Evolutionary conservation across 2,888 invertebrate species (phyloP), one percentile per base, ranked within the genome.

Genomic region (Hecatera dysodea): DNA sequence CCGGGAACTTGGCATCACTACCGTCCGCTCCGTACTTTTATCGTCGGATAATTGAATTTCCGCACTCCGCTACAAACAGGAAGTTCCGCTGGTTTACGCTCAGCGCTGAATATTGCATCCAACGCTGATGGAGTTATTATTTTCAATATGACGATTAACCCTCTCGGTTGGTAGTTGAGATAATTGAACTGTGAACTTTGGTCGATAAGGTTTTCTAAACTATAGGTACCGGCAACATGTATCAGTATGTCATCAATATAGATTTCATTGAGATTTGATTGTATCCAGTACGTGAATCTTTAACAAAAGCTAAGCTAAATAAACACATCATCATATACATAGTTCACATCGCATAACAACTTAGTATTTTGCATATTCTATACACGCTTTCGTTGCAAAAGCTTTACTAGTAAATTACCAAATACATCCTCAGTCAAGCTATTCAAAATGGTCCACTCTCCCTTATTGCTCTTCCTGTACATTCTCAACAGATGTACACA

Each of bases 31-130:
- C 90, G 86, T 87, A 94, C 93, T 94, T 95, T 95, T 94, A 94
- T 94, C 90, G 93, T 87, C 85, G 87, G 88, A 90, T 95, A 95
- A 95, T 95, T 95, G 94, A 94, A 95, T 95, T 94, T 95, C 95
- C 95, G 92, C 90, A 87, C 90, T 89, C 90, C 88, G 91, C 92
- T 91, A 91, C 93, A 93, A 93, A 94, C 95, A 93, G 94, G 94
- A 95, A 94, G 92, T 90, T 90, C 89, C 86, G 88, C 84, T 89
- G 90, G 91, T 90, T 88, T 87, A 87, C 90, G 87, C 84, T 90
- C 86, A 75, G 79, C 88, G 86, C 87, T 90, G 92, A 92, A 93
- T 92, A 92, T 92, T 91, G 92, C 92, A 92, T 89, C 89, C 87
- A 88, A 80, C 84, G 82, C 83, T 90, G 90, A 91, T 91, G 85